Evolutionary conservation across 2,113 vertebrate species (phyloP).

Genomic region (Pelvicachromis taeniatus): DNA sequence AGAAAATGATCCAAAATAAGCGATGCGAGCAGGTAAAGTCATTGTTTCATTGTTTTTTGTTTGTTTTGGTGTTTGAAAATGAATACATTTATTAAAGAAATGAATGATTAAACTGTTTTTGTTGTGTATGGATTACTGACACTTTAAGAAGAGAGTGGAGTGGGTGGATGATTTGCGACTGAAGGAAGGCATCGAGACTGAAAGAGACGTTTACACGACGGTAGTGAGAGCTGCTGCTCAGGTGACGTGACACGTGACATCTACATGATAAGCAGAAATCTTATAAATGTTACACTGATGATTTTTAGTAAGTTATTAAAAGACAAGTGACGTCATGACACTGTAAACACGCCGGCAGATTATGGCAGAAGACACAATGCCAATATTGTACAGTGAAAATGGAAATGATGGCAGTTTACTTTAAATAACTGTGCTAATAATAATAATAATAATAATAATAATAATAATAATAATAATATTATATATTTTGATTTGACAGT

Average conservation of each 20-base stretch:
- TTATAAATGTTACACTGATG: not conserved
- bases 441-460: not conserved
- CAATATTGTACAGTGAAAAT: not conserved
- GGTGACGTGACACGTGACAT: not conserved
- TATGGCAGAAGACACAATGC: accelerated
- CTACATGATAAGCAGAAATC: not conserved
- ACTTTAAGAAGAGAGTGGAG: not conserved
- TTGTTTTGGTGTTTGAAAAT: accelerated
- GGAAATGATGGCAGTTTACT: not conserved
- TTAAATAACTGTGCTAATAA: not conserved
- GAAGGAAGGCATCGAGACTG: no score
- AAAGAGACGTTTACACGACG: not conserved
- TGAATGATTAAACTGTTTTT: not conserved
- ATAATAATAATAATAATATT: not conserved
- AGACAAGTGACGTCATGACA: not conserved
- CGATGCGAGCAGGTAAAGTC: accelerated
- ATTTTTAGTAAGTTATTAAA: not conserved
- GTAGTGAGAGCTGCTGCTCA: not conserved
- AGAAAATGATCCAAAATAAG: not conserved
- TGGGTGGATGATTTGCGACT: not conserved
- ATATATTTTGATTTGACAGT: accelerated
- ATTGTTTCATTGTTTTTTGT: not conserved
- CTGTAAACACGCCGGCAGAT: not conserved
- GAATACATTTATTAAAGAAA: accelerated
- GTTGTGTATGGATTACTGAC: not conserved